Evolutionary conservation across 2,113 vertebrate species (phyloP), one percentile per base, ranked within the genome.

Genomic region (Amblyopsis rosae): DNA sequence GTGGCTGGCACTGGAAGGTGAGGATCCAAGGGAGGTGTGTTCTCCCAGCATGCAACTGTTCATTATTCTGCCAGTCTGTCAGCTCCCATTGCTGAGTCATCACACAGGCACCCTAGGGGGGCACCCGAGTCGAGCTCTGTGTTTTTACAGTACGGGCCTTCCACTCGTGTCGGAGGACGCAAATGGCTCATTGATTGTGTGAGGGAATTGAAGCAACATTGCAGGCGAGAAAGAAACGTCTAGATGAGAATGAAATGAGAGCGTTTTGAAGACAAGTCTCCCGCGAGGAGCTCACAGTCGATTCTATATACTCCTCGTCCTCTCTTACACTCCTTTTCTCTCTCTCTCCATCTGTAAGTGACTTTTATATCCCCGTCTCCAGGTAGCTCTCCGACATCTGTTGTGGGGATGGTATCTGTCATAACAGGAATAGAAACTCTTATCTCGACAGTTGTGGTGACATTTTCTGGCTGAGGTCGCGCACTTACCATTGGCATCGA

Each of bases 51-150:
- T 16, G 83, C 56, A 54, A 12, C 70, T 79, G 66, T 79, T 87
- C 82, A 87, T 90, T 83, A 87, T 84, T 79, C 80, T 76, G 67
- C 54, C 79, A 67, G 59, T 80, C 82, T 73, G 84, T 86, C 81
- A 84, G 76, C 72, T 62, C 77, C 74, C 73, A 77, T 72, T 74
- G 76, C 85, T 80, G 83, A 79, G 60, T 85, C 79, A 77, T 76
- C 47, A 17, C 0, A 12, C 61, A 32, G 47, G 33, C 76, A 2
- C 75, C 62, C 67, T 26, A 65, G 85, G 82, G 69, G 74, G 76
- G 62, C 33, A 4, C 70, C 56, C 51, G 3, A 32, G 57, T 60
- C 3, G 65, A 8, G 35, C 35, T 73, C 55, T 16, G 4, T 16
- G 69, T 55, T 64, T 75, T 58, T 76, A 72, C 77, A 79, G 72